Base-by-base conservation (phyloP, 30 jellyfish, hydroid and myxozoan species). In the Hydractinia echinata region DNA sequence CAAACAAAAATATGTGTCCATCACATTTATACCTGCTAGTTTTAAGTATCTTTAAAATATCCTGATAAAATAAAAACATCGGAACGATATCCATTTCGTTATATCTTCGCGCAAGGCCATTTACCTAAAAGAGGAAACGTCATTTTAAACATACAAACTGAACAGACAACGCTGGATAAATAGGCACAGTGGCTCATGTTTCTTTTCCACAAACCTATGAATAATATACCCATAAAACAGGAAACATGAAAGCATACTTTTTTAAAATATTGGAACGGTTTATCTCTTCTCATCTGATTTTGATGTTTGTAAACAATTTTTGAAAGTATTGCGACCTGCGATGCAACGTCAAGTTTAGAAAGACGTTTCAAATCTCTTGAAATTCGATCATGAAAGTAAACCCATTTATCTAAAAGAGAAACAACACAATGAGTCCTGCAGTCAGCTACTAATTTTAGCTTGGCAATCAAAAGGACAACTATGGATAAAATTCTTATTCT, bases 241-340 rank as follows among this genome's bases (percentile, higher is more conserved):
- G 4, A 11, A 19, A 30, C 62, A 7, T 4, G 50, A 44, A 8
- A 9, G 7, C 81, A 30, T 10, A 74, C 83, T 55, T 50, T 74
- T 7, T 74, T 74, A 11, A 74, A 74, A 44, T 74, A 18, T 55
- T 74, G 83, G 66, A 74, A 74, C n/a, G 83, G 83, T 30, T 8
- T 74, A 55, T 74, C 83, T 30, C 83, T 52, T 50, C 83, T 54
- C 83, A 74, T 74, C 14, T 74, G 83, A 4, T 74, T 74, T n/a
- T 74, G 83, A 5, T 74, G 83, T 44, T 74, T 74, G 66, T 74
- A 74, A 49, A 74, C 5, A 74, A 74, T 58, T 55, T 48, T 74
- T 9, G 58, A 52, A 18, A 74, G 14, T 11, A 74, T 4, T 44
- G 58, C 20, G 6, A 18, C 10, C 8, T 74, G 71, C 21, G 50